Percentiles rank a stretch among this genome's conserved stretches.
These are phyloP conservation scores for Lepisosteus osseus DNA, from an alignment of 2,113 vertebrate species.

Conservation along the genomic window DNA sequence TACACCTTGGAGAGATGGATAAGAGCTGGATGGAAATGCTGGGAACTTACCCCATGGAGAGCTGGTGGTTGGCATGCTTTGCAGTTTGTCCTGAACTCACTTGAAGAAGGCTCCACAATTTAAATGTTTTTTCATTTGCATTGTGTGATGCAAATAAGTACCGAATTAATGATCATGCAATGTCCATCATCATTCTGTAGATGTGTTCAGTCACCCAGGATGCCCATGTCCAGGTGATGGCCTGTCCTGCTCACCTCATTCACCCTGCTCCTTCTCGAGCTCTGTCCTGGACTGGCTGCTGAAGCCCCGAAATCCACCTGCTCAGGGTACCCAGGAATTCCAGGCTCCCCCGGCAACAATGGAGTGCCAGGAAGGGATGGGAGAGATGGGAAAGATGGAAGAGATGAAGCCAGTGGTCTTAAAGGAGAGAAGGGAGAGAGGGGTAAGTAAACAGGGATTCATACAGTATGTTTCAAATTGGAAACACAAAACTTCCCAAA, in stretches of 20 bases:
- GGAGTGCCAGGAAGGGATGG: background rate
- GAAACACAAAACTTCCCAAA: no score
- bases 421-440: conserved; percentile 11
- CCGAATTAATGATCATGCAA: no score
- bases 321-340: background rate
- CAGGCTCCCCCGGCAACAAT: background rate
- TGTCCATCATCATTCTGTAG: no score
- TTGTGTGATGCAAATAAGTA: no score
- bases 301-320: background rate
- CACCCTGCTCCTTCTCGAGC: background rate
- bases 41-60: no score
- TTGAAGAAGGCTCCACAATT: no score
- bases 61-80: no score
- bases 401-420: background rate
- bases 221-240: background rate
- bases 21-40: no score
- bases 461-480: no score
- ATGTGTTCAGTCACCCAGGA: background rate
- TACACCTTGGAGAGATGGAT: no score
- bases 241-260: background rate
- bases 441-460: background rate
- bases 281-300: background rate
- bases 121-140: no score
- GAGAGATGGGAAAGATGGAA: background rate
- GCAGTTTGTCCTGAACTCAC: no score